Conservation (phyloP, 1,140 invertebrate genomes). For the Calycopis cecrops region DNA sequence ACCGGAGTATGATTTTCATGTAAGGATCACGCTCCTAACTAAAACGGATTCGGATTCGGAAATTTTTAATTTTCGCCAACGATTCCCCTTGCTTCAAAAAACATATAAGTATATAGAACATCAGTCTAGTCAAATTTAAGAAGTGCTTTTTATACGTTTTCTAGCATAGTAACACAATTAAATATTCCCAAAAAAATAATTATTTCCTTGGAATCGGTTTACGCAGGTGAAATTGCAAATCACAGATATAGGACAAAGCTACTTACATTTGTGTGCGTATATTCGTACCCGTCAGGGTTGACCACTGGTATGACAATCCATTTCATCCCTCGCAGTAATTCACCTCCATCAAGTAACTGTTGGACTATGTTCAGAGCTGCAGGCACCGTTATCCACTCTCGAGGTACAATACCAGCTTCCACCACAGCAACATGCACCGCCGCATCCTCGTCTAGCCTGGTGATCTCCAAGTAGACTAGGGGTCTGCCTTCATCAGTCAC, state of each 20-base stretch:
- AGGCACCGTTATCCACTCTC: slow-evolving; percentile 78
- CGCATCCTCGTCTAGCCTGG: slow-evolving; percentile 16
- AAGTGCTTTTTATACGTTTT: too few relatives aligned
- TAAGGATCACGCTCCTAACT: too few relatives aligned
- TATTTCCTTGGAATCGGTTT: too few relatives aligned
- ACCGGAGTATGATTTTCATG: too few relatives aligned
- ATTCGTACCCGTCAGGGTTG: slow-evolving; percentile 89
- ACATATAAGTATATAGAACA: too few relatives aligned
- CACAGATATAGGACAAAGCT: neutral
- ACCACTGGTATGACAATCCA: slow-evolving; percentile 83
- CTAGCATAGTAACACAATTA: too few relatives aligned
- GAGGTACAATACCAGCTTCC: slow-evolving; percentile 76
- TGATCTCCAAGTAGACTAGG: slow-evolving; percentile 45
- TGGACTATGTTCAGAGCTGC: slow-evolving; percentile 75
- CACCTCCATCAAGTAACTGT: slow-evolving; percentile 49
- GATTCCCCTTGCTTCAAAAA: too few relatives aligned
- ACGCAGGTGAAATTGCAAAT: too few relatives aligned
- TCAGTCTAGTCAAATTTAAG: too few relatives aligned
- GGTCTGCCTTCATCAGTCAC: slow-evolving; percentile 41
- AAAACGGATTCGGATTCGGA: too few relatives aligned
- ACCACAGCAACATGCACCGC: slow-evolving; percentile 52
- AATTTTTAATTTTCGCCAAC: too few relatives aligned
- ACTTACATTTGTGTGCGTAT: slow-evolving; percentile 78
- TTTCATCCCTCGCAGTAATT: slow-evolving; percentile 76
- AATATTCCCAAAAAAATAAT: too few relatives aligned